phyloP scores from a whole-genome alignment of 2,113 vertebrate genomes.

The Centropristis striata region DNA sequence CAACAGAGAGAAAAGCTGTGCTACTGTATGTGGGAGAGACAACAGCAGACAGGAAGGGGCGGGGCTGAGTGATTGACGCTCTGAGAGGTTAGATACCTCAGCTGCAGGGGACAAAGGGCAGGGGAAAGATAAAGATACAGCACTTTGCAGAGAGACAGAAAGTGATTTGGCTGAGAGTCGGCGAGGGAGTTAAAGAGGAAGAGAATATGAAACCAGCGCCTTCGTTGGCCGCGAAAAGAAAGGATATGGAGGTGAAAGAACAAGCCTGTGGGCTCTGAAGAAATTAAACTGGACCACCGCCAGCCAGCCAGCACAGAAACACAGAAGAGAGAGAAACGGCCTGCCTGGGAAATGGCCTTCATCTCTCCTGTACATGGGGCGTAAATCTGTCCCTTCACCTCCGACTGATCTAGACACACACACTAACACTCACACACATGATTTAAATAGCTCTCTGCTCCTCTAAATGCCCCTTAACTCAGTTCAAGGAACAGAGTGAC shows the following conservation, averaged over 20 bases:
- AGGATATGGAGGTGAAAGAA: slow-evolving; percentile 53
- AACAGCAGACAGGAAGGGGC: not conserved
- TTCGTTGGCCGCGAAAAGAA: slow-evolving; percentile 27
- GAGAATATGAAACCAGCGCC: slow-evolving; percentile 46
- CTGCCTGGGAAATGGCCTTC: slow-evolving; percentile 71
- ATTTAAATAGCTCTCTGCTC: slow-evolving; percentile 66
- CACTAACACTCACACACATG: slow-evolving; percentile 60
- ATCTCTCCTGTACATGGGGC: slow-evolving; percentile 54
- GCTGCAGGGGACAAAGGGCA: slow-evolving; percentile 48
- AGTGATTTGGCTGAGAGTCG: slow-evolving; percentile 38
- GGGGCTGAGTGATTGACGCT: slow-evolving; percentile 11
- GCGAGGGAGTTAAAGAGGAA: slow-evolving; percentile 36
- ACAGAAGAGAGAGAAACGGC: slow-evolving; percentile 56
- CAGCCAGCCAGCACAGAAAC: slow-evolving; percentile 48
- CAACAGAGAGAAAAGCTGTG: not conserved
- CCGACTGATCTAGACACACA: slow-evolving; percentile 59
- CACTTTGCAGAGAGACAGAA: slow-evolving; percentile 46
- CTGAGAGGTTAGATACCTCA: slow-evolving; percentile 27
- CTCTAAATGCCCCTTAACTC: slow-evolving; percentile 65
- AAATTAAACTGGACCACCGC: slow-evolving; percentile 76
- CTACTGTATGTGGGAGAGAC: not conserved
- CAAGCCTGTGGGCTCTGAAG: slow-evolving; percentile 60
- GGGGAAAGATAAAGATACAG: slow-evolving; percentile 47
- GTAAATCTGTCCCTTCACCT: slow-evolving; percentile 77
- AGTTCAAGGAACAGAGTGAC: slow-evolving; percentile 45